phyloP scores from a whole-genome alignment of 2,888 invertebrate genomes.

The Polylopha cassiicola region DNA sequence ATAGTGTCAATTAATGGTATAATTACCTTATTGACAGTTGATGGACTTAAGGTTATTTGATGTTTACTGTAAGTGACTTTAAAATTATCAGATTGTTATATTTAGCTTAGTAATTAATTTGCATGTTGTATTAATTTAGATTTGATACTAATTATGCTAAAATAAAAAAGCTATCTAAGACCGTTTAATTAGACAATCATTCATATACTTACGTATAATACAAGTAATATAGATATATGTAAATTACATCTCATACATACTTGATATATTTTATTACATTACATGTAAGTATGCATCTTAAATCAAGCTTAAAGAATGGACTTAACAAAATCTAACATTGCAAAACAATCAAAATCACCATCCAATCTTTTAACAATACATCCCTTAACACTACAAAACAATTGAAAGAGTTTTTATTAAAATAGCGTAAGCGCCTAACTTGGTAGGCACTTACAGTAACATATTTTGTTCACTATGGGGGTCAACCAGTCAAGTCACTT shows the following conservation, averaged over 20 bases:
- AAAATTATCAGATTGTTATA: conserved; percentile 22
- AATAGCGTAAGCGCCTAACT: too few species aligned
- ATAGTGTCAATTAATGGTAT: conserved; percentile 35
- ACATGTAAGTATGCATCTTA: too few species aligned
- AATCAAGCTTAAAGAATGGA: background rate
- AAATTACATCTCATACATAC: too few species aligned
- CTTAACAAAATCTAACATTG: background rate
- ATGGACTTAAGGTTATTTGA: conserved; percentile 19
- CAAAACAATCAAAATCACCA: conserved; percentile 2
- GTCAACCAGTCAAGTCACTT: conserved; percentile 29
- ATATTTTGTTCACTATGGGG: conserved; percentile 26
- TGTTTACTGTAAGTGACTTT: conserved; percentile 18
- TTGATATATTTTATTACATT: too few species aligned
- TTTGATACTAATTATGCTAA: too few species aligned
- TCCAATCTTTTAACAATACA: conserved; percentile 11
- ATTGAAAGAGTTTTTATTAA: too few species aligned
- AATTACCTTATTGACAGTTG: conserved; percentile 27
- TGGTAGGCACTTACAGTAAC: too few species aligned
- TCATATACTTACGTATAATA: too few species aligned
- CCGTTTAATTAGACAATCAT: too few species aligned
- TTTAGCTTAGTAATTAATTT: conserved; percentile 26
- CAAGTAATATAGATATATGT: too few species aligned
- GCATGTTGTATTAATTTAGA: too few species aligned
- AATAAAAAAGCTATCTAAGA: too few species aligned
- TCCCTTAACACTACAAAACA: conserved; percentile 14